Base-by-base conservation (phyloP, 37 sponge, comb jelly and placozoan species). In the Bolinopsis microptera region DNA sequence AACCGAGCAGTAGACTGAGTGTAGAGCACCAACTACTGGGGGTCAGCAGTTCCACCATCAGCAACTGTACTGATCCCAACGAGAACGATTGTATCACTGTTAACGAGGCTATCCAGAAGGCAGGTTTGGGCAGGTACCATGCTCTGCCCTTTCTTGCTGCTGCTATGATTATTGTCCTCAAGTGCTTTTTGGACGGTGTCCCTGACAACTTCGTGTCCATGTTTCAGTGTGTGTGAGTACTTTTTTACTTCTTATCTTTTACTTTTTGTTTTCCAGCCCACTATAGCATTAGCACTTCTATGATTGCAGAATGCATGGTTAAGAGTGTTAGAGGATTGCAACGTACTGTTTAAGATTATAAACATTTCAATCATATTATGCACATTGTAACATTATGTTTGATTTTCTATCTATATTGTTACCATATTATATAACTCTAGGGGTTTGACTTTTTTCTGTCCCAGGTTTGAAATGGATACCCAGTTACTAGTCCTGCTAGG, bases 1-100 rank as follows among this genome's bases (percentile, higher is more conserved):
- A 77, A 18, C 80, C 80, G 36, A 77, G 80, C 80, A 86, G 90
- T 41, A 9, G 61, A 16, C 90, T 86, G 25, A 86, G 90, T 34
- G 90, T 86, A 38, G 90, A 86, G 61, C 90, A 86, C 61, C 90
- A 86, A 48, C 26, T 86, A 26, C 30, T 86, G 30, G 90, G 90
- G 26, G 90, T 86, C 3, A 86, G 90, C 61, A 86, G 61, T 26
- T 86, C 90, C 5, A 40, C 61, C 18, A 34, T 86, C 27, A 86
- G 90, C 61, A 86, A 86, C 90, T 30, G 37, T 23, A 32, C 32
- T 22, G 30, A 16, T 27, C 38, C 30, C 0, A 13, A 5, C 28
- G 90, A 34, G 0, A 26, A 24, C 0, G 90, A 39, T 23, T 24
- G 0, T 3, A 39, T 86, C 5, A 86, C 90, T 18, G 61, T 86